Percentiles rank a stretch among this genome's conserved stretches.
These are phyloP conservation scores for Macroteleia sp. DNA, from an alignment of 2,888 invertebrate species.

Conservation along the genomic window DNA sequence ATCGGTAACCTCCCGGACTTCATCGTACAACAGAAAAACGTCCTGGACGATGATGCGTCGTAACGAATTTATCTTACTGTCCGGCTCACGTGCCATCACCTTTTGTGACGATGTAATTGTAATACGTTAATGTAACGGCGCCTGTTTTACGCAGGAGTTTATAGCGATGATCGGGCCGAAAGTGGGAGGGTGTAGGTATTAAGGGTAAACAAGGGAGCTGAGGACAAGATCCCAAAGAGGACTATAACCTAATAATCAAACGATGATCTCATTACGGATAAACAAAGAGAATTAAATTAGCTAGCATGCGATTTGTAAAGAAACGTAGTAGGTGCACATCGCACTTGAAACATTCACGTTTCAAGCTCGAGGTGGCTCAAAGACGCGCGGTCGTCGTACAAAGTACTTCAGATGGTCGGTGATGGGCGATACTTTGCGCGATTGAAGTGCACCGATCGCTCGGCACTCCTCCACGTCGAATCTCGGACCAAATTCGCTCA, in stretches of 20 bases:
- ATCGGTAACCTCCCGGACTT: constrained; percentile 35
- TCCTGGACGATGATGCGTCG: constrained; percentile 49
- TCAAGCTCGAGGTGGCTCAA: too few species aligned
- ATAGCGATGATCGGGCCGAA: constrained; percentile 48
- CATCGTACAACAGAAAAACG: constrained; percentile 33
- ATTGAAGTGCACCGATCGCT: constrained; percentile 18
- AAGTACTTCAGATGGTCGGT: constrained; percentile 42
- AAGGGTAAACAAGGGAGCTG: constrained; percentile 71
- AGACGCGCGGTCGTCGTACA: constrained; percentile 54
- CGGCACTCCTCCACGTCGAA: constrained; percentile 46
- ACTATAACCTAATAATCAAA: constrained; percentile 84
- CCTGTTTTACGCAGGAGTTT: constrained; percentile 28
- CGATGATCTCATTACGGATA: constrained; percentile 84
- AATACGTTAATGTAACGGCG: constrained; percentile 46
- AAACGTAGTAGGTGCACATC: constrained; percentile 59
- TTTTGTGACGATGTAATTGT: constrained; percentile 46
- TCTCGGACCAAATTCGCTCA: constrained; percentile 46
- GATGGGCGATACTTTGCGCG: constrained; percentile 37
- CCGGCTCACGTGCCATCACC: constrained; percentile 61
- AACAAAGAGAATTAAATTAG: constrained; percentile 81
- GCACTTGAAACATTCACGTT: constrained; percentile 33
- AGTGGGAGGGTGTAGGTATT: constrained; percentile 65
- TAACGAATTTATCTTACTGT: constrained; percentile 41
- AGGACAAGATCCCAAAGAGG: constrained; percentile 83
- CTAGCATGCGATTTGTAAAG: constrained; percentile 73